phyloP scores from a whole-genome alignment of 2,113 vertebrate genomes.

The Motacilla alba region DNA sequence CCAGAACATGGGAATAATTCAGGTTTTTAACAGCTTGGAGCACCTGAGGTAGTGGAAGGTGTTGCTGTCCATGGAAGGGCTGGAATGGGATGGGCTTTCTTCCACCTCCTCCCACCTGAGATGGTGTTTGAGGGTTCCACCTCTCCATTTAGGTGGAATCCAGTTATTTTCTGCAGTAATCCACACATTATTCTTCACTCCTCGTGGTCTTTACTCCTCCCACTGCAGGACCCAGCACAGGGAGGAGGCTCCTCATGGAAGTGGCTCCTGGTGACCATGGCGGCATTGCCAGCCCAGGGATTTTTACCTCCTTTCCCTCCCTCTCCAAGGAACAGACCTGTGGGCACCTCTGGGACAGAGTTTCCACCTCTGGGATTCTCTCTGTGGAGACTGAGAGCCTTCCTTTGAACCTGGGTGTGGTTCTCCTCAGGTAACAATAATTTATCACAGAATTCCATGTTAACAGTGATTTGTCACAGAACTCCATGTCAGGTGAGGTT shows the following conservation, averaged over 20 bases:
- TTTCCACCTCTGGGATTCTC: neutral
- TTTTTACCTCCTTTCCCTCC: neutral
- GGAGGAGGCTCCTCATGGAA: fast-evolving
- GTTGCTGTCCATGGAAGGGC: neutral
- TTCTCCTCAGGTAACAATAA: neutral
- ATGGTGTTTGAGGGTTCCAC: fast-evolving
- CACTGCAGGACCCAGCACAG: neutral
- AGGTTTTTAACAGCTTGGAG: neutral
- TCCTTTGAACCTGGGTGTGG: too few species aligned
- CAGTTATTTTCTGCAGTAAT: neutral
- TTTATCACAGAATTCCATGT: neutral
- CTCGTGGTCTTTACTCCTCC: fast-evolving
- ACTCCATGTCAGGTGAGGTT: too few species aligned
- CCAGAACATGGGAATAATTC: neutral
- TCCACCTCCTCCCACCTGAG: too few species aligned
- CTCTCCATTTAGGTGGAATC: too few species aligned
- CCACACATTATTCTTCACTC: fast-evolving
- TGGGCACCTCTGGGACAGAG: fast-evolving
- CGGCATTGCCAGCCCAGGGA: too few species aligned
- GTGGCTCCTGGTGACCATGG: neutral
- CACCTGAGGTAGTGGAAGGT: neutral
- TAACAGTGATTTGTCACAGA: too few species aligned
- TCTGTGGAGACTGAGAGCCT: fast-evolving
- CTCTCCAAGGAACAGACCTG: too few species aligned
- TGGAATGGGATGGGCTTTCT: neutral